Conservation (phyloP, 2,113 vertebrate species). For the Egretta garzetta region DNA sequence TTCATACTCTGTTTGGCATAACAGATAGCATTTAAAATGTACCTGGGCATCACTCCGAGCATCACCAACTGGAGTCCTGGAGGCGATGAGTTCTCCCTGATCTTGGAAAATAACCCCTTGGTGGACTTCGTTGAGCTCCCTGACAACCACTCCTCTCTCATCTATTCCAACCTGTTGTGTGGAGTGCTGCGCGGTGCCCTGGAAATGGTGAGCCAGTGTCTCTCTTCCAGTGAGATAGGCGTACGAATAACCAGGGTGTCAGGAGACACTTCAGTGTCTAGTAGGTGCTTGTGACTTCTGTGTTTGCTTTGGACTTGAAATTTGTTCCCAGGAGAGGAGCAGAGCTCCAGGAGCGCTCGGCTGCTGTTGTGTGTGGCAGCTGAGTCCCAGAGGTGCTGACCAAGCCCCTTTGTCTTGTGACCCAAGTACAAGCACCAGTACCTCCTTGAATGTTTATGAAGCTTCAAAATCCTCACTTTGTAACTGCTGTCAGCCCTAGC, state of each 20-base stretch:
- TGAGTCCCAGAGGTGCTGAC: neutral
- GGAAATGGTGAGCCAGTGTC: conserved; percentile 88
- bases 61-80: conserved; percentile 99
- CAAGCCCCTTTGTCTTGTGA: neutral
- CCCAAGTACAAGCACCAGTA: neutral
- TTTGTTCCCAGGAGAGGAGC: neutral
- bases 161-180: conserved; percentile 96
- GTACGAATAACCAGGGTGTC: neutral
- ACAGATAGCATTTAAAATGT: conserved; percentile 98
- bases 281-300: rapidly evolving
- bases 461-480: neutral
- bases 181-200: conserved; percentile 93
- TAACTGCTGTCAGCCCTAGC: neutral
- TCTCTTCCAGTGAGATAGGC: neutral
- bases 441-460: neutral
- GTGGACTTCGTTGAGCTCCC: conserved; percentile 98
- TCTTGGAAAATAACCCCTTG: conserved; percentile 95
- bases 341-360: neutral
- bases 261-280: neutral
- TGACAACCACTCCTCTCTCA: conserved; percentile 92
- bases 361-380: neutral
- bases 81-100: conserved; percentile 97
- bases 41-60: conserved; percentile 94
- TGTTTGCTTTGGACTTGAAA: neutral
- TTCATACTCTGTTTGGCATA: neutral